phyloP scores from a whole-genome alignment of 2,113 vertebrate species.

The Sinosuthora webbiana region DNA sequence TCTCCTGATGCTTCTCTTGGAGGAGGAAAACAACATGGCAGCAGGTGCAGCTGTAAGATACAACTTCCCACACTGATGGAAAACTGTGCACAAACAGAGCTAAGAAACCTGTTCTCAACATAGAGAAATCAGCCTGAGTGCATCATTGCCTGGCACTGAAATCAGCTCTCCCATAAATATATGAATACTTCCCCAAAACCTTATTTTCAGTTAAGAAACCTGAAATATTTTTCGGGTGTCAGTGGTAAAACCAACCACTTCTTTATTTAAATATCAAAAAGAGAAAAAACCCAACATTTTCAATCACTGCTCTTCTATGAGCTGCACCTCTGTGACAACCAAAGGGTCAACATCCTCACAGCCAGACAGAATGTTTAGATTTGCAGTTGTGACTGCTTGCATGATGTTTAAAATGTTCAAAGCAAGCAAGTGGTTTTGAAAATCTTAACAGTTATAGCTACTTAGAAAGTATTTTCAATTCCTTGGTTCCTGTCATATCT shows the following conservation, averaged over 20 bases:
- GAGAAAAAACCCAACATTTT: accelerated
- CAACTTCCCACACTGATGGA: not conserved
- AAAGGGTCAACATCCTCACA: not conserved
- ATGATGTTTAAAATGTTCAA: not conserved
- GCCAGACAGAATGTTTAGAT: not conserved
- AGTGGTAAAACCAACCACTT: not conserved
- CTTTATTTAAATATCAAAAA: not conserved
- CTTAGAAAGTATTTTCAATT: not conserved
- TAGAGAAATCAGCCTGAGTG: not conserved
- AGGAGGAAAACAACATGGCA: not conserved
- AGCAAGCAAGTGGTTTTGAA: not conserved
- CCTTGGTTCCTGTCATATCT: not conserved
- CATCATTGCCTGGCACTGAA: accelerated
- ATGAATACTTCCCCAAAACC: not conserved
- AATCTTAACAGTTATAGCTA: not conserved
- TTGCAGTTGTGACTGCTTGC: not conserved
- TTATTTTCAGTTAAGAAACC: not conserved
- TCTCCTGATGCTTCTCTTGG: not conserved
- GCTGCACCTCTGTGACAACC: not conserved
- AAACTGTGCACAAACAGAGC: not conserved
- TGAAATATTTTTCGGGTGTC: not conserved
- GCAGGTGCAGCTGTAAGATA: not conserved
- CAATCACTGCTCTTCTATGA: not conserved
- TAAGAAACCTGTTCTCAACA: not conserved
- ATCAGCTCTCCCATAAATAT: not conserved